Evolutionary conservation across 2,113 vertebrate genomes (phyloP).

Genomic region (Saguinus midas): DNA sequence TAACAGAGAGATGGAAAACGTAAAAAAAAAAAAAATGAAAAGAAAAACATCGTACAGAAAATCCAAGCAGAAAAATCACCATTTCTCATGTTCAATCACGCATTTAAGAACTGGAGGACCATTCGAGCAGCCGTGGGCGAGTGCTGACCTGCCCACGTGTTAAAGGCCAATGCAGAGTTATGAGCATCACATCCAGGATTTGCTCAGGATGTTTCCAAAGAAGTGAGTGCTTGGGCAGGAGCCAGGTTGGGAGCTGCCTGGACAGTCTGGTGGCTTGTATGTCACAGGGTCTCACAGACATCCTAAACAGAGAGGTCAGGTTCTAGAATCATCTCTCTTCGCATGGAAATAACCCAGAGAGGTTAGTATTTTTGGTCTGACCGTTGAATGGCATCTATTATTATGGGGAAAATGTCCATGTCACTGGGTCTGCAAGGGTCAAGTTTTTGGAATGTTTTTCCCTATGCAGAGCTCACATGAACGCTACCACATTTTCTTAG

Average conservation of each 20-base stretch:
- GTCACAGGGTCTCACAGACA: neutral
- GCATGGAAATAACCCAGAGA: neutral
- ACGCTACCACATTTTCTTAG: neutral
- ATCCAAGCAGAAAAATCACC: neutral
- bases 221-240: neutral
- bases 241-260: neutral
- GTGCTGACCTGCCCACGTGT: neutral
- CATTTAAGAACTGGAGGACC: neutral
- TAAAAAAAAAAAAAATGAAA: neutral
- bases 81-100: neutral
- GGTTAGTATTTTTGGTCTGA: neutral
- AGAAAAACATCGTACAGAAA: neutral
- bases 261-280: neutral
- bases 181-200: neutral
- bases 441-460: neutral
- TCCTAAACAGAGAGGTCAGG: neutral
- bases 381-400: neutral
- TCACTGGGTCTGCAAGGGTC: neutral
- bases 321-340: neutral
- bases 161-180: neutral
- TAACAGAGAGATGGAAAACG: neutral
- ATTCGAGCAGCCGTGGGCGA: neutral
- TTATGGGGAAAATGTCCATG: neutral
- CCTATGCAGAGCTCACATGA: neutral
- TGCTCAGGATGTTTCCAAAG: neutral